Evolutionary conservation across 64 coral and sea anemone genomes (phyloP).

Genomic region (Stichodactyla helianthus): DNA sequence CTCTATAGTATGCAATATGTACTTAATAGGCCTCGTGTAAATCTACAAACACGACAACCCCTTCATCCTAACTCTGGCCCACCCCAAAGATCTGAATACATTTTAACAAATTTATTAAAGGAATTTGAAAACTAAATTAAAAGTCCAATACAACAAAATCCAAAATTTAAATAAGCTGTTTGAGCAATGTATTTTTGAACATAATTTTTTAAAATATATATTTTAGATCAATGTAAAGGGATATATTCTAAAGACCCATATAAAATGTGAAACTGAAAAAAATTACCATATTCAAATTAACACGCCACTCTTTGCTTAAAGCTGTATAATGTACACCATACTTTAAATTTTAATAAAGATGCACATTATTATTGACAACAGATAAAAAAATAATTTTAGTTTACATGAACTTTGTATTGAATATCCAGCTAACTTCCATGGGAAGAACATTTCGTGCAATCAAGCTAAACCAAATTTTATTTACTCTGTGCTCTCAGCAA

Average conservation of each 20-base stretch:
- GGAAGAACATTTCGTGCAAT: not conserved
- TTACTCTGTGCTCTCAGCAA: not conserved
- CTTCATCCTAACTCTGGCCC: not conserved
- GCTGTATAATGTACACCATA: not conserved
- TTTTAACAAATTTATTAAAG: no score
- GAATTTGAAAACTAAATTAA: no score
- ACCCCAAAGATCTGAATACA: not conserved
- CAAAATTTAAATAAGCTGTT: no score
- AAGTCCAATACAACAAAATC: no score
- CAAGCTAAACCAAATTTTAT: not conserved
- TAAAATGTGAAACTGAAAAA: conserved; percentile 10
- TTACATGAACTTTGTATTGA: no score
- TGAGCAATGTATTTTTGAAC: not conserved
- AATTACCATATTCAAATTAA: not conserved
- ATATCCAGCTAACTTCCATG: not conserved
- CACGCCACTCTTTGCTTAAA: not conserved
- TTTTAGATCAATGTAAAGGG: no score
- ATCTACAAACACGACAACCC: not conserved
- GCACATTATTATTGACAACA: no score
- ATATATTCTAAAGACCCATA: not conserved
- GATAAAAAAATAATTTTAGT: no score
- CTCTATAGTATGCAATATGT: not conserved
- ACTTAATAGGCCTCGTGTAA: not conserved
- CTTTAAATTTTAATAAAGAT: not conserved
- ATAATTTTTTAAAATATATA: not conserved